Base-by-base conservation (phyloP, 1,140 invertebrate genomes). In the Drosophila aff. region DNA sequence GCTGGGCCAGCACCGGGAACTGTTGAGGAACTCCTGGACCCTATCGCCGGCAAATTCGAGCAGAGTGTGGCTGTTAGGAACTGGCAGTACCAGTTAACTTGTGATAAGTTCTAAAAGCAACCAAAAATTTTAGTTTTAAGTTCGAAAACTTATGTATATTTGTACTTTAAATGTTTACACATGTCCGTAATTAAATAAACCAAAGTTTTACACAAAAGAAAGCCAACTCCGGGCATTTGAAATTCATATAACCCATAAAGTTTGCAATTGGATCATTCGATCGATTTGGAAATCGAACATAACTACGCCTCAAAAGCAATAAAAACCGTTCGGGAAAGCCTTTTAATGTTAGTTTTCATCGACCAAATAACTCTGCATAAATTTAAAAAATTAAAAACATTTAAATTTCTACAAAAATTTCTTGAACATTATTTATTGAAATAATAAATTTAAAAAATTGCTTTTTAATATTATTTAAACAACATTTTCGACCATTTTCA, bases 21-120 rank as follows among this genome's bases (percentile, higher is more conserved):
- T 89, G 73, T 84, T 89, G 84, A 87, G 69, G 81, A 76, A 84
- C 67, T 83, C 74, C 40, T 92, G 75, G 84, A 86, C 67, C 76
- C 82, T 92, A 61, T 71, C 53, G 46, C 72, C 82, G 47, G 80
- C 75, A 79, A 92, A 87, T 79, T 79, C 82, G 81, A 84, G 52
- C 78, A 86, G 55, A 80, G 79, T 79, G 53, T 91, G 86, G 91
- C 82, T 80, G 71, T 92, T 91, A 92, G 86, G 73, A 92, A 92
- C 81, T 92, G 91, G 91, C 91, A 92, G 63, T 92, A 92, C 73
- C 91, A 92, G 81, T 82, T 92, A 62, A 92, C 91, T 67, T 92
- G 91, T 87, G 89, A 92, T 82, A 92, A 91, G 81, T 81, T 92
- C 77, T 92, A 65, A 84, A 63, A 67, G 52, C 38, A 71, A 89